phyloP scores from a whole-genome alignment of 2,113 vertebrate genomes.

The Ovis canadensis region DNA sequence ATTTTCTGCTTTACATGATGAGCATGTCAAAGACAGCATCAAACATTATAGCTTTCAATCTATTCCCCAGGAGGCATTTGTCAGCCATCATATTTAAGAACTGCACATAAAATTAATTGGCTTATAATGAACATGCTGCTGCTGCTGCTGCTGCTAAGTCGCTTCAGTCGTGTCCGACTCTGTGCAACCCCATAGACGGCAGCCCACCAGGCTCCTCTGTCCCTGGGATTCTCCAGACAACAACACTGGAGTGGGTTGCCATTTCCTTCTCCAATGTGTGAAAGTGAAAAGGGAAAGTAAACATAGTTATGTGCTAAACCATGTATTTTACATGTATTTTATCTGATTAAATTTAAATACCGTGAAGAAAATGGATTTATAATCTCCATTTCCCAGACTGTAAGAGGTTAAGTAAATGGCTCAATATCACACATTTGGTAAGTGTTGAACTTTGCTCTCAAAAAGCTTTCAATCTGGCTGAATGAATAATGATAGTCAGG shows the following conservation, averaged over 20 bases:
- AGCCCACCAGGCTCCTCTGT: too few species aligned
- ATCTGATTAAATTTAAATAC: background rate
- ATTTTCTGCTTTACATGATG: background rate
- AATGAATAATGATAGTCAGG: background rate
- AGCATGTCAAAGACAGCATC: background rate
- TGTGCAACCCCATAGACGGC: rapidly evolving
- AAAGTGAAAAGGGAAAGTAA: background rate
- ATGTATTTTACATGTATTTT: background rate
- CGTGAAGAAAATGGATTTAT: background rate
- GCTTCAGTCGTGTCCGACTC: too few species aligned
- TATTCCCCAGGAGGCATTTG: background rate
- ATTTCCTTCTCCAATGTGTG: too few species aligned
- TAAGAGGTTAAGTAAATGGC: background rate
- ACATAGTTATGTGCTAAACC: background rate
- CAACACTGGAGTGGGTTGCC: too few species aligned
- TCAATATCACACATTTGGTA: background rate
- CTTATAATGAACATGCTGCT: background rate
- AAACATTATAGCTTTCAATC: background rate
- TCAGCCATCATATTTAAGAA: background rate
- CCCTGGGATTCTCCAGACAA: too few species aligned
- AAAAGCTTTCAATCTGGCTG: background rate
- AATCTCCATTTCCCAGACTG: background rate
- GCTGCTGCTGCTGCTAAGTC: too few species aligned
- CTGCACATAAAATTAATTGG: background rate
- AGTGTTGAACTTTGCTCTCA: conserved; percentile 13